phyloP scores from a whole-genome alignment of 2,113 vertebrate species.

The Nyctibius bracteatus region DNA sequence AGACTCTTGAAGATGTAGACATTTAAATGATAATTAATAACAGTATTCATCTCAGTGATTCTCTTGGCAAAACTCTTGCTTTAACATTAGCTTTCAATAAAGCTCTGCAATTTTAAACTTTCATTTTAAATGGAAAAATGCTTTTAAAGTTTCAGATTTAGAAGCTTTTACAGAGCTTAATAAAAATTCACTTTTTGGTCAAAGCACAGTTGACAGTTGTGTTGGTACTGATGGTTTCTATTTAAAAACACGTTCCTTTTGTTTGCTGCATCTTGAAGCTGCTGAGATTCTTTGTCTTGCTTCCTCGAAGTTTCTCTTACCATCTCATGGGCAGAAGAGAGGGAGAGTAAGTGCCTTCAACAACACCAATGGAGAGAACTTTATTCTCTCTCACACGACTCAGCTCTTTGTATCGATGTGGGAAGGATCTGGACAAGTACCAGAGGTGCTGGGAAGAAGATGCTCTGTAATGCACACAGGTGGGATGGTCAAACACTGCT shows the following conservation, averaged over 20 bases:
- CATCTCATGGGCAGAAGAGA: background rate
- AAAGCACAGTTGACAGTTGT: background rate
- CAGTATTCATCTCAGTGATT: background rate
- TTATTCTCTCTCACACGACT: accelerated
- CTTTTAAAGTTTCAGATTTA: background rate
- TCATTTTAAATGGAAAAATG: background rate
- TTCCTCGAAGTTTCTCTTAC: background rate
- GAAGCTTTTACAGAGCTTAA: background rate
- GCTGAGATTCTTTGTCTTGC: background rate
- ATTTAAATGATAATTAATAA: background rate
- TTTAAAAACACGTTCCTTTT: background rate
- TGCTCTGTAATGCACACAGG: background rate
- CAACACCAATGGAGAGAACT: background rate
- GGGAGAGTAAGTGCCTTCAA: background rate
- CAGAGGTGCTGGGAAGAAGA: background rate
- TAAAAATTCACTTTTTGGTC: background rate
- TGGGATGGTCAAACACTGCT: background rate
- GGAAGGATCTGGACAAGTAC: background rate
- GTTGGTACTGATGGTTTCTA: background rate
- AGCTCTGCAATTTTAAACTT: background rate
- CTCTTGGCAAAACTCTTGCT: background rate
- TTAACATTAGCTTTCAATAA: background rate
- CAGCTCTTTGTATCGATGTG: background rate
- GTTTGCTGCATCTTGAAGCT: background rate
- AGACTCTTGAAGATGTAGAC: background rate